Base-by-base conservation (phyloP, 2,797 vertebrate genomes). In the Eulemur coronatus region DNA sequence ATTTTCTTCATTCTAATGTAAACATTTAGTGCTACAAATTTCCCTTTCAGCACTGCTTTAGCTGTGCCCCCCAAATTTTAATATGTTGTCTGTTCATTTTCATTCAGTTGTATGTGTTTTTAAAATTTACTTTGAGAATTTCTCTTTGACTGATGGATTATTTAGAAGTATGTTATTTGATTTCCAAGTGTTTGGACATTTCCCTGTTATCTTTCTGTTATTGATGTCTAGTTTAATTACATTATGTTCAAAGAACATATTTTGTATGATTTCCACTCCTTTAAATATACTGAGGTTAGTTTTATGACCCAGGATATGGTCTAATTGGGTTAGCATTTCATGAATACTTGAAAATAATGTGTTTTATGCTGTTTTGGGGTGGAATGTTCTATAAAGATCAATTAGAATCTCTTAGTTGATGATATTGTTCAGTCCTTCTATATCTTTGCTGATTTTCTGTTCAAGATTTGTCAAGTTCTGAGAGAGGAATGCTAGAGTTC, bases 221-320 rank as follows among this genome's bases (percentile, higher is more conserved):
- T 28, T 94, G 52, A 57, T 41, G 89, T 97, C 79, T 55, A 70
- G 28, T 30, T 85, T 89, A 46, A 85, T 69, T 52, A 90, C 38
- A 91, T 91, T 85, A 91, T 59, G 75, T 14, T 70, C 67, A 82
- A 50, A 86, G 41, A 89, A 75, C 43, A 89, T 57, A 82, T 26
- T 76, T 41, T 50, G 7, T 72, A 67, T 86, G 43, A 85, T 93
- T 94, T 89, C 17, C 75, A 86, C 35, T 82, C 26, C 30, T 86
- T 92, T 81, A 91, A 88, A 89, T 57, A 92, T 72, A 81, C 0
- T 94, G 38, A 92, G 30, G 43, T 94, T 96, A 90, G 57, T 70
- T 86, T 96, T 72, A 92, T 75, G 78, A 81, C 20, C 35, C 41
- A 90, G 61, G 30, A 41, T 93, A 80, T 43, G 70, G n/a, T 84